Conservation (phyloP, 2,797 vertebrate species). For the Pseudocheirus occidentalis region DNA sequence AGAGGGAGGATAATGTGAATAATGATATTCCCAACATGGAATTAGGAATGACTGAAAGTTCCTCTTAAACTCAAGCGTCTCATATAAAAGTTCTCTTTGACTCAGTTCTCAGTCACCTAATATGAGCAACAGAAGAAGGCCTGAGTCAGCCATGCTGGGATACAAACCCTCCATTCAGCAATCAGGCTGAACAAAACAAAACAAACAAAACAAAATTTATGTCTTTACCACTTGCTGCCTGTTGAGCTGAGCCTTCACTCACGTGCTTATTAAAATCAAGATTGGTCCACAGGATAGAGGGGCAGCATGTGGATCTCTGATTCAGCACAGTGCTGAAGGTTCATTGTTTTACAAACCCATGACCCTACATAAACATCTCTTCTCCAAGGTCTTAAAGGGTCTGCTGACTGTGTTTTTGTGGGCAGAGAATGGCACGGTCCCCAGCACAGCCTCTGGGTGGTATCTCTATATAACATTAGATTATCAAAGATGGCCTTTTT, state of each 20-base stretch:
- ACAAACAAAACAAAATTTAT: not conserved
- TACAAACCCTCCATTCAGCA: not conserved
- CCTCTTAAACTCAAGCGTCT: not conserved
- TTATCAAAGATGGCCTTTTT: not conserved
- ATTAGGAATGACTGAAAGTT: not conserved
- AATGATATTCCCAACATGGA: not conserved
- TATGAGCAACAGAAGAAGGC: not conserved
- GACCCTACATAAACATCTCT: not conserved
- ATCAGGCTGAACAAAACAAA: too few relatives aligned
- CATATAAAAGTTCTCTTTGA: not conserved
- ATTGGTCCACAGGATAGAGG: not conserved
- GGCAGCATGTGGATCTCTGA: not conserved
- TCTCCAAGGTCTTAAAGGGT: not conserved
- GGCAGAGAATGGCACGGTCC: not conserved
- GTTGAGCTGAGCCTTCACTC: not conserved
- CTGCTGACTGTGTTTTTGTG: not conserved
- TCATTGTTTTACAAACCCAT: not conserved
- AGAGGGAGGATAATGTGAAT: too few relatives aligned
- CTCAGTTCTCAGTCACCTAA: not conserved
- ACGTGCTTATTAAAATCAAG: slow-evolving; percentile 8
- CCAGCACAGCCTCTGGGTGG: slow-evolving; percentile 2
- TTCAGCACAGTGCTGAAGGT: not conserved
- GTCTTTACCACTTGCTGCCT: not conserved
- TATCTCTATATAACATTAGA: not conserved
- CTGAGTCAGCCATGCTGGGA: not conserved